Evolutionary conservation across 2,888 invertebrate species (phyloP), one percentile per base, ranked within the genome.

Genomic region (Diarsia rubi): DNA sequence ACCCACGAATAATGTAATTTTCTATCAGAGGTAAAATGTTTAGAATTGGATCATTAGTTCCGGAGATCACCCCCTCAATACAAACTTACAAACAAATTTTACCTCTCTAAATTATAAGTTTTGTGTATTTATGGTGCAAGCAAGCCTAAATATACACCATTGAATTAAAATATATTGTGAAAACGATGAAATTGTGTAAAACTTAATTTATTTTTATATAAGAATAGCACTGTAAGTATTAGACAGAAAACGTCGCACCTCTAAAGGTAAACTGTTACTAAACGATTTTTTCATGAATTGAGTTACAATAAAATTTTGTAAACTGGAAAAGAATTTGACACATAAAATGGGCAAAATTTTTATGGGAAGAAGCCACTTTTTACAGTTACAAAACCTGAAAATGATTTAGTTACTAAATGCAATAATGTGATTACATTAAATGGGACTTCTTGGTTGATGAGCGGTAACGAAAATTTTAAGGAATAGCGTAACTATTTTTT

Each of bases 151-250:
- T 57, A 65, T 24, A 59, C 67, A 27, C 77, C 59, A 60, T 73
- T 72, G 71, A 75, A 81, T 78, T 77, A 79, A 47, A 79, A 74
- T 59, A 73, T 69, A 76, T 68, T n/a, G n/a, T 78, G 64, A 52
- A 73, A 75, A 75, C 59, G 37, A 69, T 67, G 49, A 74, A 73
- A 66, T 78, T 75, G 71, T 71, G 78, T 87, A 88, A 65, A 69
- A 83, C 16, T 77, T 88, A 68, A 87, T 84, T 88, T 88, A 87
- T 88, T 88, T 88, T 88, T 88, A 69, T 87, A 88, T 82, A 87
- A 81, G 74, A 75, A 70, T 81, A 87, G 78, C 71, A 31, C n/a
- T 75, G 21, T 85, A 82, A 75, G 82, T 83, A 66, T 74, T 75
- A 67, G 60, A 74, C 65, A 73, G 73, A 82, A 65, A 77, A 73